Conservation (phyloP, 2,113 vertebrate genomes). For the Saccopteryx bilineata region DNA sequence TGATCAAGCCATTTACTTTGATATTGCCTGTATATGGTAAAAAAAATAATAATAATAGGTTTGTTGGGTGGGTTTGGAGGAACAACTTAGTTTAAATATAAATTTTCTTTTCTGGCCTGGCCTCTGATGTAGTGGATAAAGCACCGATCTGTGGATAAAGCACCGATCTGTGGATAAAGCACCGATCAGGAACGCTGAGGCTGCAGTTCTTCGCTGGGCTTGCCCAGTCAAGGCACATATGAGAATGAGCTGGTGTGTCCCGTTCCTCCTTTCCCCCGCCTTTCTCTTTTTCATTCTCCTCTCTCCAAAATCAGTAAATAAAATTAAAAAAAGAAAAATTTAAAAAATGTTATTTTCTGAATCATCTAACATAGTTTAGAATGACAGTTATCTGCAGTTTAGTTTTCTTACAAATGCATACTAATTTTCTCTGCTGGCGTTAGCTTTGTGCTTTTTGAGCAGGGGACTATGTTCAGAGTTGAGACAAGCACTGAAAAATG, state of each 20-base stretch:
- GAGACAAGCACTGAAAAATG: slow-evolving; percentile 36
- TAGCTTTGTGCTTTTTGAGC: slow-evolving; percentile 44
- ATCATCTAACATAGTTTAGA: slow-evolving; percentile 23
- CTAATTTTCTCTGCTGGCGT: slow-evolving; percentile 41
- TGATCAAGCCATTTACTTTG: slow-evolving; percentile 36
- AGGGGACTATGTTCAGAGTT: slow-evolving; percentile 36
- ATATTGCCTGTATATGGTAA: slow-evolving; percentile 16
- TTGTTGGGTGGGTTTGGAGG: slow-evolving; percentile 52
- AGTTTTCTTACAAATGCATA: slow-evolving; percentile 20
- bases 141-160: too few species aligned
- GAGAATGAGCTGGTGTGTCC: too few species aligned
- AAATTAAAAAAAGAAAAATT: too few species aligned
- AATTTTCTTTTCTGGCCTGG: background rate
- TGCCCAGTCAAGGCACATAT: too few species aligned
- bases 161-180: too few species aligned
- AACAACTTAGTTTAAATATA: slow-evolving; percentile 8
- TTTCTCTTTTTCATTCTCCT: too few species aligned
- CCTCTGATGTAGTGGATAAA: too few species aligned
- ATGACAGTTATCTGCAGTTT: background rate
- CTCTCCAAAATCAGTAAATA: too few species aligned
- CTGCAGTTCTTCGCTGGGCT: too few species aligned
- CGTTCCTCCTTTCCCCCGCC: too few species aligned
- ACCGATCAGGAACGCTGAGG: too few species aligned
- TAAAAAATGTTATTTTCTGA: slow-evolving; percentile 32
- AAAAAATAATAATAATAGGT: background rate